Conservation (phyloP, 2,888 invertebrate genomes). For the Drosophila yooni region DNA sequence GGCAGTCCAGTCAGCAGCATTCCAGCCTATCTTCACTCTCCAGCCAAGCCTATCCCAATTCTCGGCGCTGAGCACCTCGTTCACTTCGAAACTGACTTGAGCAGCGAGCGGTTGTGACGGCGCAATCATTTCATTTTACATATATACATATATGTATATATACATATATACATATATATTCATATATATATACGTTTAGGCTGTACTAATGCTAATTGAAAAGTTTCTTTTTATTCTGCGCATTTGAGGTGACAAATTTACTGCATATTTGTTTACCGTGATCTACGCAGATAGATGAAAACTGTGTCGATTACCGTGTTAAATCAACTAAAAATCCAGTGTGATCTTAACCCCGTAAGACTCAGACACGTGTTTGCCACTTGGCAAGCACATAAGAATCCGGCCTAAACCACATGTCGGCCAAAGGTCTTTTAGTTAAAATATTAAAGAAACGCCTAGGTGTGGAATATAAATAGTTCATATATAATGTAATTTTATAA, state of each 20-base stretch:
- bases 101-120: conserved; percentile 55
- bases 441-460: not conserved
- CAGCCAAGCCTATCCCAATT: conserved; percentile 39
- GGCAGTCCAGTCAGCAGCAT: conserved; percentile 18
- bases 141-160: not conserved
- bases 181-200: conserved; percentile 19
- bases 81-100: conserved; percentile 61
- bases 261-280: conserved; percentile 83
- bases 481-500: not conserved
- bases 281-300: conserved; percentile 84
- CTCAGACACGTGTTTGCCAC: conserved; percentile 78
- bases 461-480: not conserved
- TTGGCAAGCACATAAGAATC: conserved; percentile 10
- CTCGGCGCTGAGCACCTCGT: conserved; percentile 21
- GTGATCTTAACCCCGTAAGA: conserved; percentile 84
- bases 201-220: conserved; percentile 52
- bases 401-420: conserved; percentile 60
- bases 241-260: conserved; percentile 84
- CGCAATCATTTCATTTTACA: not conserved
- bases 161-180: not conserved
- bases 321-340: conserved; percentile 79
- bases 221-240: conserved; percentile 74
- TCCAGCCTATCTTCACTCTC: conserved; percentile 41
- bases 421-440: not conserved
- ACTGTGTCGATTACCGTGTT: conserved; percentile 84